A percentile compares a stretch with the other conserved stretches of the same genome.
Evolutionary conservation across 2,797 vertebrate species (phyloP).

Genomic region (Acrocephalus scirpaceus): DNA sequence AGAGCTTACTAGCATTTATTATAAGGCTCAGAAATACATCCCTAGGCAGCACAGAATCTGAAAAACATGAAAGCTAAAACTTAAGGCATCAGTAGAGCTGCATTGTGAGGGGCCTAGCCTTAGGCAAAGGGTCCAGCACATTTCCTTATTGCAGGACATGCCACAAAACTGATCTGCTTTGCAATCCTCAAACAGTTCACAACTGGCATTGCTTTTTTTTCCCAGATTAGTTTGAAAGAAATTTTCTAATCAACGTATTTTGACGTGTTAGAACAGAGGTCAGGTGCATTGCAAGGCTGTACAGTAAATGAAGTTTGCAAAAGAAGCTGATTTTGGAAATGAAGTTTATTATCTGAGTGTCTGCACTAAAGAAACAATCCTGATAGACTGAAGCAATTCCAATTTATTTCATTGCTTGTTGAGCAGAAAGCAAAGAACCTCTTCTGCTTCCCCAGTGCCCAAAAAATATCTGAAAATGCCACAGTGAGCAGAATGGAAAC

Average conservation of each 20-base stretch:
- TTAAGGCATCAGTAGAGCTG: not conserved
- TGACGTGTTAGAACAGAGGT: not conserved
- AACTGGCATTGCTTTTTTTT: not conserved
- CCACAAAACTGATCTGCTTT: not conserved
- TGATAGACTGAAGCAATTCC: not conserved
- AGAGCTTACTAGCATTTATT: not conserved
- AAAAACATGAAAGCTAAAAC: not conserved
- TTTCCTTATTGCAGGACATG: not conserved
- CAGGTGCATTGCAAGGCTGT: not conserved
- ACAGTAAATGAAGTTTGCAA: not conserved
- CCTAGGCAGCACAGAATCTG: not conserved
- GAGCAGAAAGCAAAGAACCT: not conserved
- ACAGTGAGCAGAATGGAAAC: not conserved
- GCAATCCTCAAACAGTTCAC: not conserved
- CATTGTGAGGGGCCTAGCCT: not conserved
- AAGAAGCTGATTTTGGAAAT: not conserved
- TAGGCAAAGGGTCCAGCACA: not conserved
- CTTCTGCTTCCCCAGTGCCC: not conserved
- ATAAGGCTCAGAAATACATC: not conserved
- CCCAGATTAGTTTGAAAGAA: not conserved
- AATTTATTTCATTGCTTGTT: not conserved
- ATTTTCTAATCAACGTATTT: not conserved
- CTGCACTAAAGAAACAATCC: not conserved
- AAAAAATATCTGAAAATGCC: not conserved
- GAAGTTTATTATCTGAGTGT: rapidly evolving